Evolutionary conservation across 2,888 invertebrate species (phyloP).

Genomic region (Tanaodytes sp.): DNA sequence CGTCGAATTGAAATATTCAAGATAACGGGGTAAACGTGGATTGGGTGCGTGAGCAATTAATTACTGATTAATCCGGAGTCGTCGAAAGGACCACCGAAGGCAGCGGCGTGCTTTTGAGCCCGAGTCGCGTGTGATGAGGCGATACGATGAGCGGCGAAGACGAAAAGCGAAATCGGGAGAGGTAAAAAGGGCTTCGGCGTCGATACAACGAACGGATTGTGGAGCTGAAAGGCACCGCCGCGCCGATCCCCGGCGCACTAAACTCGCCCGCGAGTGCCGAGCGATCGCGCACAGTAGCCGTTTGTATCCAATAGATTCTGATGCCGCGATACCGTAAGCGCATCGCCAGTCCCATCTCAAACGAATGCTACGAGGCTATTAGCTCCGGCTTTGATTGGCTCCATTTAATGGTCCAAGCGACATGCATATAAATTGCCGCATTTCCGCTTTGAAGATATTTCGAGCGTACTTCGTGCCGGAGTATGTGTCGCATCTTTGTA

Average conservation of each 20-base stretch:
- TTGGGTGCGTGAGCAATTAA: constrained; percentile 38
- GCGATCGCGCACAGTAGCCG: constrained; percentile 64
- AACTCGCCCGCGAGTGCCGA: constrained; percentile 57
- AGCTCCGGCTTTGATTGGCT: constrained; percentile 71
- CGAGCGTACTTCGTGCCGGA: constrained; percentile 58
- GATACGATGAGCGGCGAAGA: constrained; percentile 67
- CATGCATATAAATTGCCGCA: constrained; percentile 71
- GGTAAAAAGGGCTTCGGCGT: constrained; percentile 61
- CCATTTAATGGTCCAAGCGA: constrained; percentile 71
- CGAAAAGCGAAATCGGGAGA: constrained; percentile 65
- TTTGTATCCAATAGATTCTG: constrained; percentile 70
- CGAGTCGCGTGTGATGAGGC: constrained; percentile 66
- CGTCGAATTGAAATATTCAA: constrained; percentile 18
- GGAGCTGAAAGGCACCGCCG: constrained; percentile 65
- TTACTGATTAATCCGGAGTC: constrained; percentile 43
- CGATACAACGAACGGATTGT: constrained; percentile 73
- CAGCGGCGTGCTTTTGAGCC: constrained; percentile 55
- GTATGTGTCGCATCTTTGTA: constrained; percentile 56
- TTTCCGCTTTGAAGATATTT: constrained; percentile 68
- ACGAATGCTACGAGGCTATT: constrained; percentile 64
- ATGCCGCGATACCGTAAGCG: constrained; percentile 66
- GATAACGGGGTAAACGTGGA: constrained; percentile 27
- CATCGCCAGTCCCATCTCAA: constrained; percentile 66
- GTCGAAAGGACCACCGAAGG: constrained; percentile 55
- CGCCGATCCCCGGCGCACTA: too few species aligned